phyloP scores from a whole-genome alignment of 2,888 invertebrate genomes.

The Drosophila putrida region DNA sequence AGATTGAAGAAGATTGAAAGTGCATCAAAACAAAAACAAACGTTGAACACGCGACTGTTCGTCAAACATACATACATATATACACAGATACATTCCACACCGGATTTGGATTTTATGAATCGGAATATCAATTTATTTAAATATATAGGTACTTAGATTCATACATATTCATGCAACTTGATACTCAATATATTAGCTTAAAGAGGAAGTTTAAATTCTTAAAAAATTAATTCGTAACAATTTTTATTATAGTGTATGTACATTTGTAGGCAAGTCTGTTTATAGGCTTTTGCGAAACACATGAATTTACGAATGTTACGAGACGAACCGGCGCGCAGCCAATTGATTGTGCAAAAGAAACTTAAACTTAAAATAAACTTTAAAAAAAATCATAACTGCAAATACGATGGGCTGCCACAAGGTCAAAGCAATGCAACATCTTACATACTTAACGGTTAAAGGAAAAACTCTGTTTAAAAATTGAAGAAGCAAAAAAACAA shows the following conservation, averaged over 20 bases:
- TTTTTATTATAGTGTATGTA: no score
- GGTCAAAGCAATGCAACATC: conserved; percentile 55
- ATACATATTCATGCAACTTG: not conserved
- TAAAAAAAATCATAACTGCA: conserved; percentile 31
- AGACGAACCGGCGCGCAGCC: conserved; percentile 46
- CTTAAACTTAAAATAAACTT: not conserved
- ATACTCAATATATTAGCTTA: no score
- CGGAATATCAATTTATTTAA: conserved; percentile 1
- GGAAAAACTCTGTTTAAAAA: conserved; percentile 47
- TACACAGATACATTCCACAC: conserved; percentile 17
- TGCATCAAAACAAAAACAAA: conserved; percentile 30
- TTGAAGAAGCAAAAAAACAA: conserved; percentile 48
- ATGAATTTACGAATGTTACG: conserved; percentile 27
- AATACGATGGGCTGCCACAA: conserved; percentile 43
- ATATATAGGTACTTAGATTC: conserved; percentile 12
- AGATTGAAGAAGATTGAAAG: conserved; percentile 35
- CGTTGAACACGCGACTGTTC: conserved; percentile 11
- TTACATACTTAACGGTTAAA: conserved; percentile 38
- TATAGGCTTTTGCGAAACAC: conserved; percentile 46
- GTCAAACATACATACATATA: conserved; percentile 3
- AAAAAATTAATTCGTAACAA: no score
- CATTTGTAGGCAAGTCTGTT: no score
- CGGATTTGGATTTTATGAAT: conserved; percentile 19
- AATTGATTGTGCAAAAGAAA: conserved; percentile 52
- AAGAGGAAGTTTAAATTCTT: no score